Evolutionary conservation across 1,140 invertebrate genomes (phyloP).

Genomic region (Acyrthosiphon pisum): DNA sequence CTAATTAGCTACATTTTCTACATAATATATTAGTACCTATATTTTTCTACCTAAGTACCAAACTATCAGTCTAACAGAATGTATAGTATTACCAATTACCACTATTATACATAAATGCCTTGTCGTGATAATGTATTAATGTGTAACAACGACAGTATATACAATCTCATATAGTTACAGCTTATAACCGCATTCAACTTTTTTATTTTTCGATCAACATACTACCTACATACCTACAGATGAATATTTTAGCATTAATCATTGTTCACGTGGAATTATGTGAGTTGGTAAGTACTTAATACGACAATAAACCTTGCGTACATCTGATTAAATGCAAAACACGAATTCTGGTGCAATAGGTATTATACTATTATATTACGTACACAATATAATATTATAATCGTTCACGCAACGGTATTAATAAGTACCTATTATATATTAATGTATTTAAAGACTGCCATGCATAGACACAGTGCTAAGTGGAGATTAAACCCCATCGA

Average conservation of each 20-base stretch:
- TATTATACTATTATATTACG: background rate
- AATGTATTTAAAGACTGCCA: background rate
- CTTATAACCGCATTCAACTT: background rate
- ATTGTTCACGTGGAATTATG: background rate
- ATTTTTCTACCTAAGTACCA: background rate
- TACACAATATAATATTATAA: slow-evolving; percentile 1
- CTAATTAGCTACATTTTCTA: background rate
- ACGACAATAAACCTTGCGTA: background rate
- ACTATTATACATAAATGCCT: background rate
- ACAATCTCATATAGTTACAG: background rate
- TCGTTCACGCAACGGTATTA: background rate
- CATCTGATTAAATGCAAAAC: background rate
- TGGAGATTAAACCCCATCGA: background rate
- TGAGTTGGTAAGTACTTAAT: background rate
- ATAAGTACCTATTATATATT: background rate
- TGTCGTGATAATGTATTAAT: background rate
- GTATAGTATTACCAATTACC: background rate
- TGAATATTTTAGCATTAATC: slow-evolving; percentile 18
- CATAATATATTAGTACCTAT: background rate
- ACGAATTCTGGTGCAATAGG: background rate
- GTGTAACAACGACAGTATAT: background rate
- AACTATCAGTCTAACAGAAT: background rate
- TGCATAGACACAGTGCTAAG: background rate
- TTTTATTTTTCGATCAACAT: background rate
- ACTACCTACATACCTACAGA: background rate